These are phyloP conservation scores for Sinocyclocheilus anophthalmus DNA, from an alignment of 2,113 vertebrate species.

Conservation along the genomic window DNA sequence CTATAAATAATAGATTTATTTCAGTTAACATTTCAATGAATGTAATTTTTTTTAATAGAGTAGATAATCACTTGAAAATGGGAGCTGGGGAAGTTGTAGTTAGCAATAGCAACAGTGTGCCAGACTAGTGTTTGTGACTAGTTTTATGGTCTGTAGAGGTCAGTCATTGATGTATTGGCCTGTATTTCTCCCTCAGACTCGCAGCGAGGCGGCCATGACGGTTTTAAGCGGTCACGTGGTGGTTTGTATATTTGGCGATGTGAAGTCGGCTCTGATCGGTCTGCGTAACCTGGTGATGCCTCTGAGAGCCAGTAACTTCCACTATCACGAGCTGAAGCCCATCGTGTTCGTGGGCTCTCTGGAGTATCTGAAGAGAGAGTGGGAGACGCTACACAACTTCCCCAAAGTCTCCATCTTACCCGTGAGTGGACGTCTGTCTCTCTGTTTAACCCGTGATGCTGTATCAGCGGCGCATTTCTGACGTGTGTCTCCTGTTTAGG, in stretches of 20 bases:
- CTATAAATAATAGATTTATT: not conserved
- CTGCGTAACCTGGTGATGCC: conserved; percentile 98
- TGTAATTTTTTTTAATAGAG: not conserved
- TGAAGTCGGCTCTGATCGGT: conserved; percentile 93
- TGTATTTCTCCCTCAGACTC: conserved; percentile 78
- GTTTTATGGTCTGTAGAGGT: not conserved
- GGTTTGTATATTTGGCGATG: conserved; percentile 95
- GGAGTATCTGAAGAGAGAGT: conserved; percentile 95
- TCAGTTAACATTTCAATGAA: not conserved
- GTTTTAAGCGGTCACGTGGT: conserved; percentile 97
- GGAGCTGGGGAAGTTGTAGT: not conserved
- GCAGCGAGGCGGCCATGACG: conserved; percentile 97
- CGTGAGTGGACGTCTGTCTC: conserved; percentile 78
- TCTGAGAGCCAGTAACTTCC: conserved; percentile 97
- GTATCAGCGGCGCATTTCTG: not conserved
- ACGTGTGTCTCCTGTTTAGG: conserved; percentile 73
- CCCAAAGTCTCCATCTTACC: conserved; percentile 97
- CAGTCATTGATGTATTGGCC: not conserved
- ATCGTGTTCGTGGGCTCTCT: conserved; percentile 98
- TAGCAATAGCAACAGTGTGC: not conserved
- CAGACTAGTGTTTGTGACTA: not conserved
- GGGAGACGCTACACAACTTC: conserved; percentile 98
- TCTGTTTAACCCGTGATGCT: not conserved
- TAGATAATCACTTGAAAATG: too few species aligned
- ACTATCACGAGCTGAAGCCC: conserved; percentile 98